phyloP scores from a whole-genome alignment of 2,888 invertebrate genomes.

The Erebia aethiops region DNA sequence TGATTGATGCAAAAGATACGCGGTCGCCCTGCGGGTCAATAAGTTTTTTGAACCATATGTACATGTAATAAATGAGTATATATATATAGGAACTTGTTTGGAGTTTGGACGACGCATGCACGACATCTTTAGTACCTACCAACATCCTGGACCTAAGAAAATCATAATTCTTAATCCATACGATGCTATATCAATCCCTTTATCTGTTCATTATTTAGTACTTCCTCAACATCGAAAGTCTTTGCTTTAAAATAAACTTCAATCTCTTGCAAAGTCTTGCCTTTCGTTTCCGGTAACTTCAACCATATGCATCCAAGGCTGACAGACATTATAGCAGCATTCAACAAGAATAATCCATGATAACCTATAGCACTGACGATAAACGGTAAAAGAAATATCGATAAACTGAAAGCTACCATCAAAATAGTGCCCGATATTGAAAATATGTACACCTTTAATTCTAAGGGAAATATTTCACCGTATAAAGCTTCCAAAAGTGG shows the following conservation, averaged over 20 bases:
- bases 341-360: conserved; percentile 16
- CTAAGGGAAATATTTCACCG: conserved; percentile 30
- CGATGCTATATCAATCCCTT: conserved; percentile 5
- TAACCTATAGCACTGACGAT: conserved; percentile 41
- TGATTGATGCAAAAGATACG: too few species aligned
- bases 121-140: too few species aligned
- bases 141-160: too few species aligned
- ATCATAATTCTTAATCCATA: too few species aligned
- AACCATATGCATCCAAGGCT: conserved; percentile 12
- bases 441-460: conserved; percentile 25
- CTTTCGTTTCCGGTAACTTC: conserved; percentile 49
- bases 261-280: conserved; percentile 49
- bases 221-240: conserved; percentile 10
- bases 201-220: conserved; percentile 2
- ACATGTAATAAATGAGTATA: too few species aligned
- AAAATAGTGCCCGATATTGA: conserved; percentile 11
- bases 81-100: too few species aligned
- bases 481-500: conserved; percentile 24
- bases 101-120: too few species aligned
- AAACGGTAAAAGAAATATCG: conserved; percentile 23
- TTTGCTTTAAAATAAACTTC: conserved; percentile 37
- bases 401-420: background rate
- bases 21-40: too few species aligned
- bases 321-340: conserved; percentile 6
- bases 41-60: too few species aligned